Percentiles rank a stretch among this genome's conserved stretches.
Conservation (phyloP, 2,888 invertebrate species). For the Carpatolechia fugitivella region DNA sequence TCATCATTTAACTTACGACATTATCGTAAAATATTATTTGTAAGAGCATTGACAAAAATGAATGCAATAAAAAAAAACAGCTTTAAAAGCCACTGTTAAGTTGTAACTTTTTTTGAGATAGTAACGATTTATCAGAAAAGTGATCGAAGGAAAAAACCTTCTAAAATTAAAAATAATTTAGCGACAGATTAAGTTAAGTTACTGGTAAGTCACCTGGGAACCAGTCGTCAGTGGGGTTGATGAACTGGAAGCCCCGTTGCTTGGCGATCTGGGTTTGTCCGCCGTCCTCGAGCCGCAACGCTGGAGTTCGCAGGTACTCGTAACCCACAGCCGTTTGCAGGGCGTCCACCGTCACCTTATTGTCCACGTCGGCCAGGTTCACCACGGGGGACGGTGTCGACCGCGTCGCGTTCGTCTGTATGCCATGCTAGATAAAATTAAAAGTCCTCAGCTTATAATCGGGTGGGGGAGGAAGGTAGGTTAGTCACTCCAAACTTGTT, state of each 20-base stretch:
- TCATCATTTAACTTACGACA: background rate
- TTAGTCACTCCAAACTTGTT: slow-evolving; percentile 24
- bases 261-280: slow-evolving; percentile 84
- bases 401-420: slow-evolving; percentile 90
- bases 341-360: slow-evolving; percentile 83
- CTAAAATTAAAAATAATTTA: no score
- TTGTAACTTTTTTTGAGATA: no score
- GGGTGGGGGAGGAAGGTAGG: slow-evolving; percentile 39
- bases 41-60: background rate
- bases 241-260: slow-evolving; percentile 90
- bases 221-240: slow-evolving; percentile 93
- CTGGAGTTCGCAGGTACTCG: slow-evolving; percentile 88
- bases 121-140: no score
- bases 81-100: no score
- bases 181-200: no score
- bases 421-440: slow-evolving; percentile 84
- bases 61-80: no score
- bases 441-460: slow-evolving; percentile 55
- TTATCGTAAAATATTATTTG: background rate
- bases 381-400: slow-evolving; percentile 90
- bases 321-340: slow-evolving; percentile 89
- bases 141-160: no score
- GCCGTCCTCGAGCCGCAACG: slow-evolving; percentile 83
- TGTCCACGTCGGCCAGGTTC: slow-evolving; percentile 89
- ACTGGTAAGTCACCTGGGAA: slow-evolving; percentile 83